A percentile compares a stretch with the other conserved stretches of the same genome.
Conservation (phyloP, 2,888 invertebrate genomes). For the Mayetiola destructor region DNA sequence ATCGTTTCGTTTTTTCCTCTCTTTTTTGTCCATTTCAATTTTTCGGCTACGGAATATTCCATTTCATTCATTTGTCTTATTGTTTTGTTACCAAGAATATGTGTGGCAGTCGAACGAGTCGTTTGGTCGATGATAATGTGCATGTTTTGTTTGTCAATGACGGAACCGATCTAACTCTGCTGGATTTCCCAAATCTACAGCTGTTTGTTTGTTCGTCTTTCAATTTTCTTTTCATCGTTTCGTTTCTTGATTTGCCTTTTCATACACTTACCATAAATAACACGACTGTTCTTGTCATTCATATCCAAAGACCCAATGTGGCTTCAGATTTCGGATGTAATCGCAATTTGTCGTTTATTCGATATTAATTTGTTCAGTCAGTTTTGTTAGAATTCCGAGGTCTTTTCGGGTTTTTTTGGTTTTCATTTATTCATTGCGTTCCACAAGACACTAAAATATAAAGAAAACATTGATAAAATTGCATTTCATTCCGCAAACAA, state of each 20-base stretch:
- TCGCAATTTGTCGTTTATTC: slow-evolving; percentile 6
- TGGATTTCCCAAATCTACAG: slow-evolving; percentile 10
- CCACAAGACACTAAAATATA: neutral
- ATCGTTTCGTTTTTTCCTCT: neutral
- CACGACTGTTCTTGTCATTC: neutral
- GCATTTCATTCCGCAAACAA: neutral
- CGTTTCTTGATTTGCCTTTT: neutral
- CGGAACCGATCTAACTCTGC: neutral
- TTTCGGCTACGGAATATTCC: neutral
- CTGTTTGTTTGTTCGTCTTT: neutral
- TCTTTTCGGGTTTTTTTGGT: neutral
- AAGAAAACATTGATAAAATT: neutral
- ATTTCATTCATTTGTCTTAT: neutral
- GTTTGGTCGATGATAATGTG: slow-evolving; percentile 10
- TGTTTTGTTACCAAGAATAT: no score
- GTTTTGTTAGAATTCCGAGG: no score
- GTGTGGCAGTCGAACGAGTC: no score
- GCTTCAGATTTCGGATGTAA: neutral
- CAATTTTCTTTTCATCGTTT: no score
- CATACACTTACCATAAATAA: slow-evolving; percentile 8
- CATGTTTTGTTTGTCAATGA: slow-evolving; percentile 8
- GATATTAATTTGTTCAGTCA: slow-evolving; percentile 11
- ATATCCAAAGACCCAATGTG: no score
- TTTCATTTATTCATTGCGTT: neutral
- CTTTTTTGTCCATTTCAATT: neutral